Base-by-base conservation (phyloP, 2,797 vertebrate species). In the Siniperca obscura region DNA sequence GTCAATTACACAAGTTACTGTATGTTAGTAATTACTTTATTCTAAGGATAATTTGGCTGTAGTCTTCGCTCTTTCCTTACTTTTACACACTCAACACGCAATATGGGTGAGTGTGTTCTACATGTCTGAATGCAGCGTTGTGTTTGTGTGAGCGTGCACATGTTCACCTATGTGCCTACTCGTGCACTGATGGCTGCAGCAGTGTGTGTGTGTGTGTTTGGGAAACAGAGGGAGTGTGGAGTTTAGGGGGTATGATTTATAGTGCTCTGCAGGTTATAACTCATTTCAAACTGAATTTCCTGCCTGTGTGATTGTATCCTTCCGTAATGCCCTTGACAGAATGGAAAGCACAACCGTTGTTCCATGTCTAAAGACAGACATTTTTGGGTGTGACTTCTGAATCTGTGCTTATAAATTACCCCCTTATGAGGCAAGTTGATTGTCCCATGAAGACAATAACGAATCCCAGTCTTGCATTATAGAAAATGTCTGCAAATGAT, bases 261-360 rank as follows among this genome's bases (percentile, higher is more conserved):
- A 83, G 89, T 44, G 68, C 88, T 91, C 86, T 68, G 78, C 91
- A 90, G 89, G 91, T 93, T 91, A 89, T 93, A 92, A 94, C 91
- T 95, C 91, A 92, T 94, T 94, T 93, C 89, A 91, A 90, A 91
- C 86, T 86, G 90, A 92, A 94, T 93, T 92, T 89, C 88, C 89
- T 91, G 90, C 88, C 83, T 76, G 85, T 93, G 91, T 89, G 88
- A 92, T 92, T 89, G 88, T 91, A 91, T 92, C 91, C 90, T 84
- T 90, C 88, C 38, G 53, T 92, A 91, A 93, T 94, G 93, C 87
- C 93, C 94, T 95, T 95, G 93, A 94, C 92, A 90, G 90, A 92
- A 93, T 91, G 88, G 89, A 90, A 94, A 91, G 89, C 92, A 94
- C 91, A 90, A 78, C 86, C 84, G 85, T 93, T 91, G 91, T 90